Base-by-base conservation (phyloP, 2,888 invertebrate genomes). In the Hydrotaea diabolus region DNA sequence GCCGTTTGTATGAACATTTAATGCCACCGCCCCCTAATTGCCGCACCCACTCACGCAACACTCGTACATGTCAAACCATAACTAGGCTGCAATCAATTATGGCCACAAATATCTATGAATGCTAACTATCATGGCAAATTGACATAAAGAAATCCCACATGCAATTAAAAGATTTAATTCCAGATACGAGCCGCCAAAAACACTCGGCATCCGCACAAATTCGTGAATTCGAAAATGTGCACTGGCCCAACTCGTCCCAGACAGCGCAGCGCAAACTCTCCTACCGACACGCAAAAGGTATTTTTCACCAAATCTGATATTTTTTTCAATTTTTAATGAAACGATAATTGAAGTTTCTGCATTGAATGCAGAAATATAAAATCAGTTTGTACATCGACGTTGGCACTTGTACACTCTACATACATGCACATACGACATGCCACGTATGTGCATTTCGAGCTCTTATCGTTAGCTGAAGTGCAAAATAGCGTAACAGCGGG, bases 61-160 rank as follows among this genome's bases (percentile, higher is more conserved):
- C 13, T 1, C 31, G 9, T 26, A 59, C 19, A 69, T 55, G 9
- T 46, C 13, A 46, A 46, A 53, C 49, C 59, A 21, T 39, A 77
- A 82, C 73, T 77, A 39, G 49, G 53, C 69, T 75, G 55, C 78
- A 74, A 78, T 82, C 78, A 82, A 82, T 75, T 78, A 75, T 75
- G 15, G 53, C 39, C 71, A 71, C 78, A 71, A 62, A 75, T 36
- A 77, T 53, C 13, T 15, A 75, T 43, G 39, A 66, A 39, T 13
- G 39, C 43, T 19, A 19, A 66, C 66, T 23, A 66, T 77, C 69
- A 43, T 15, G 21, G 26, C 43, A 74, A 79, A 74, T 82, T 77
- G 73, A 74, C 69, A 36, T 4, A 49, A 59, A 23, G 55, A 75
- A 43, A 71, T 82, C 71, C 75, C 78, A 64, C 71, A 72, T 71